Percentiles rank a stretch among this genome's conserved stretches.
Evolutionary conservation across 2,888 invertebrate species (phyloP).

Genomic region (Phalera bucephala): DNA sequence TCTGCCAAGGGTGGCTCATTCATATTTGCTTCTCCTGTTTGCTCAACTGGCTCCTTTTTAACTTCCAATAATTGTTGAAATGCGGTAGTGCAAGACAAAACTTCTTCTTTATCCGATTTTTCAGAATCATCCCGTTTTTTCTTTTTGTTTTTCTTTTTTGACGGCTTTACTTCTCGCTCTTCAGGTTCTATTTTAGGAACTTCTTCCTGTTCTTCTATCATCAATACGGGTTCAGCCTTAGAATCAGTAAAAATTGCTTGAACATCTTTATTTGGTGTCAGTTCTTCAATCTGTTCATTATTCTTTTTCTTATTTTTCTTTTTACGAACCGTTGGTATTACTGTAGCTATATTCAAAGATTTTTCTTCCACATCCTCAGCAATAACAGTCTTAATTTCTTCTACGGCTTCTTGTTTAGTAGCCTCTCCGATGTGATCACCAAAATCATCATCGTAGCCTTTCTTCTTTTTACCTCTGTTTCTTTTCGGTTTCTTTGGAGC

Average conservation of each 20-base stretch:
- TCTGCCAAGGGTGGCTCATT: neutral
- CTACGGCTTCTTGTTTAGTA: constrained; percentile 6
- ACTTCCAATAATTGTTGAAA: constrained; percentile 51
- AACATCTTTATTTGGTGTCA: neutral
- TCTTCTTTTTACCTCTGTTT: constrained; percentile 71
- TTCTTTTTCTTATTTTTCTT: constrained; percentile 69
- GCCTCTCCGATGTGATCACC: constrained; percentile 27
- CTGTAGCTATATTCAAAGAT: constrained; percentile 8
- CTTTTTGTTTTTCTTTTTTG: constrained; percentile 69
- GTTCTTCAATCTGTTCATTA: constrained; percentile 24
- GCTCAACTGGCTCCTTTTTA: constrained; percentile 27
- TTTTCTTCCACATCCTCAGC: constrained; percentile 7
- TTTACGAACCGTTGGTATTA: constrained; percentile 55
- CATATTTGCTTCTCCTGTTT: constrained; percentile 6
- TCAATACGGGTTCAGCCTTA: neutral
- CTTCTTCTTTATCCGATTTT: constrained; percentile 58
- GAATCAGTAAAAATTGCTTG: constrained; percentile 8
- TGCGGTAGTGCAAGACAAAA: constrained; percentile 51
- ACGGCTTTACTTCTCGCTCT: constrained; percentile 41
- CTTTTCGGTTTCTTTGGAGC: constrained; percentile 75
- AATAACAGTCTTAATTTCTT: constrained; percentile 11
- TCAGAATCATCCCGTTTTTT: constrained; percentile 67
- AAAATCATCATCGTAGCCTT: constrained; percentile 35
- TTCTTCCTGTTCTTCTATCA: neutral
- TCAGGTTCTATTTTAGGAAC: neutral